These are phyloP conservation scores for Esox lucius DNA, from an alignment of 2,797 vertebrate genomes.

Conservation along the genomic window DNA sequence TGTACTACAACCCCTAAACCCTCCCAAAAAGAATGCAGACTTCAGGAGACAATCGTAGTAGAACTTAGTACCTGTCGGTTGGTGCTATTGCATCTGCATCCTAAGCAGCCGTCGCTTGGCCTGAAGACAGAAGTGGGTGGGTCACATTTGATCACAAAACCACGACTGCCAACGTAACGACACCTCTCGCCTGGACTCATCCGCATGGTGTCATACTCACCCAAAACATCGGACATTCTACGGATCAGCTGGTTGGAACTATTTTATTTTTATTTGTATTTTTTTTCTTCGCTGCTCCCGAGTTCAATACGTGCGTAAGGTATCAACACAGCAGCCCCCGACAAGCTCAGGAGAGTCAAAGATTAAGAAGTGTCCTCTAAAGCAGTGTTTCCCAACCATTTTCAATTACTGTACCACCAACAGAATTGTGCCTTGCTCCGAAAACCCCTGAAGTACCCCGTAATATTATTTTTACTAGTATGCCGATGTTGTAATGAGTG, in stretches of 20 bases:
- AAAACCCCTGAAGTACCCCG: no score
- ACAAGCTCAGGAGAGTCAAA: no score
- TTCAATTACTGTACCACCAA: no score
- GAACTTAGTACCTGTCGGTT: slow-evolving; percentile 47
- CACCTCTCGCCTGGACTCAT: background rate
- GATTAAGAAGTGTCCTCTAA: no score
- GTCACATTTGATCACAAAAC: background rate
- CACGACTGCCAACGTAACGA: background rate
- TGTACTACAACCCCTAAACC: background rate
- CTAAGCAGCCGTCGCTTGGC: slow-evolving; percentile 63
- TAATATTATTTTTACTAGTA: no score
- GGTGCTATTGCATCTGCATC: slow-evolving; percentile 71
- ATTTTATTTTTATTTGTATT: no score
- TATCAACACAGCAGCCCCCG: no score
- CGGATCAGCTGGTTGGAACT: no score
- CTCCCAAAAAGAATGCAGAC: background rate
- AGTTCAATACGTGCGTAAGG: no score
- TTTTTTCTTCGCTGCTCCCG: no score
- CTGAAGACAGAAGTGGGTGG: slow-evolving; percentile 44
- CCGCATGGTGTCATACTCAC: background rate
- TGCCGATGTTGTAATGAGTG: no score
- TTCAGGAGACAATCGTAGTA: background rate
- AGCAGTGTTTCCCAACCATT: no score
- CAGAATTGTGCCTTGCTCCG: background rate
- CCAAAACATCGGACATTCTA: background rate